These are phyloP conservation scores for Drosophila lowei DNA, from an alignment of 1,140 invertebrate genomes.

Conservation along the genomic window DNA sequence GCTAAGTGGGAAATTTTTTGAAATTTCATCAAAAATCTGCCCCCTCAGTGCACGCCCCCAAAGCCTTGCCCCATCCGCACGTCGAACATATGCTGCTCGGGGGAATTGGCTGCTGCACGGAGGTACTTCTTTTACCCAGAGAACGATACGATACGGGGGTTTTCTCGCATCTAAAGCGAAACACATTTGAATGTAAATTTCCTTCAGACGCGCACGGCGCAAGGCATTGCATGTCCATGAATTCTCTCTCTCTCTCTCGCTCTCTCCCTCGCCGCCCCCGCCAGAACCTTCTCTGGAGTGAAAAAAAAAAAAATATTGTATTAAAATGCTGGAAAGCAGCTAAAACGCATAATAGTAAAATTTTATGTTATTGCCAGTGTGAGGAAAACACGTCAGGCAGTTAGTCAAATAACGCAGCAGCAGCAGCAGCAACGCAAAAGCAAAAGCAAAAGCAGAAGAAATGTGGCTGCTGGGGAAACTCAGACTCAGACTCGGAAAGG, in stretches of 20 bases:
- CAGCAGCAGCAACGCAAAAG: neutral
- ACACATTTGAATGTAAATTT: conserved; percentile 82
- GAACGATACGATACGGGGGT: conserved; percentile 5
- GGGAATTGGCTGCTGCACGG: conserved; percentile 63
- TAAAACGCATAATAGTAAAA: conserved; percentile 83
- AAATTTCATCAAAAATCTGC: conserved; percentile 83
- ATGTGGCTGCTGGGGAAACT: conserved; percentile 21
- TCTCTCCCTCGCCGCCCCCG: conserved; percentile 13
- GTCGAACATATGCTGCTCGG: conserved; percentile 74
- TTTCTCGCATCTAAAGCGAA: conserved; percentile 74
- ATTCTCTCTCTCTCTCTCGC: conserved; percentile 62
- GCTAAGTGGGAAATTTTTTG: conserved; percentile 81
- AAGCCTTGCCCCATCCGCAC: neutral
- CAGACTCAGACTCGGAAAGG: conserved; percentile 8
- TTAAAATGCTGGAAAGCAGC: conserved; percentile 83
- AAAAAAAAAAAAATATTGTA: conserved; percentile 77
- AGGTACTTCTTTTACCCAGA: conserved; percentile 46
- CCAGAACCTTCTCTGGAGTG: conserved; percentile 40
- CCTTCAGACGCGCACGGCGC: conserved; percentile 45
- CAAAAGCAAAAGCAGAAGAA: conserved; percentile 1
- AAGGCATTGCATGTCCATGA: conserved; percentile 75
- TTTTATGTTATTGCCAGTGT: conserved; percentile 82
- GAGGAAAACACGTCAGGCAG: conserved; percentile 82
- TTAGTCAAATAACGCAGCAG: conserved; percentile 74
- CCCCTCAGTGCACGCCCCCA: conserved; percentile 15